Evolutionary conservation across 2,888 invertebrate genomes (phyloP), one percentile per base, ranked within the genome.

Genomic region (Coenonympha glycerion): DNA sequence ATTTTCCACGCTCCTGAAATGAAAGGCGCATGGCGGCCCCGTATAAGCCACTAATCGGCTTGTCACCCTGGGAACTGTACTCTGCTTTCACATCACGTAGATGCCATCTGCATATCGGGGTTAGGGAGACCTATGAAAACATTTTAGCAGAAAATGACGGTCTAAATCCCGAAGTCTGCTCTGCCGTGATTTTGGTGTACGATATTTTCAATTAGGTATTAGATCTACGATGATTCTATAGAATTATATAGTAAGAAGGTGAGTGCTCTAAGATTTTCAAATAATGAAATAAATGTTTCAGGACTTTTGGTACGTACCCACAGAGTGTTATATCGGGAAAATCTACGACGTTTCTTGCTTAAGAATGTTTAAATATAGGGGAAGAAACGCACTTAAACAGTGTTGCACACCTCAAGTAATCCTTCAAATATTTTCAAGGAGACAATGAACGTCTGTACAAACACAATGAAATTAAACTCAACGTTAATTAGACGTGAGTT

Each of bases 81-180:
- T 81, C 75, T 76, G 76, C 73, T 79, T 74, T 70, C 82, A 66
- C 74, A 78, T 79, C 84, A 83, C 84, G 85, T 84, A 71, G 64
- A 71, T 71, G 75, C 79, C 79, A 84, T 85, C 80, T 83, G 80
- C 83, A 84, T 83, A 69, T 73, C 51, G 61, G 61, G 71, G 70
- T 67, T 63, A 64, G 62, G 69, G 73, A 67, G 63, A 66, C 65
- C 63, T 69, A 66, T 73, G 67, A 68, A 72, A 74, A 68, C 65
- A 72, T 55, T 51, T 53, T 53, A 53, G 33, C 40, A 46, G 45
- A 55, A 52, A 51, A 54, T 33, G 9, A 15, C 21, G 21, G 13
- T 28, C 30, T 11, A 19, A n/a, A 30, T 28, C 31, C 30, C 44
- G 16, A 15, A 30, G 15, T 42, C 15, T n/a, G 31, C 48, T 47